Conservation (phyloP, 2,797 vertebrate genomes). For the Mormyrops attenuatus region DNA sequence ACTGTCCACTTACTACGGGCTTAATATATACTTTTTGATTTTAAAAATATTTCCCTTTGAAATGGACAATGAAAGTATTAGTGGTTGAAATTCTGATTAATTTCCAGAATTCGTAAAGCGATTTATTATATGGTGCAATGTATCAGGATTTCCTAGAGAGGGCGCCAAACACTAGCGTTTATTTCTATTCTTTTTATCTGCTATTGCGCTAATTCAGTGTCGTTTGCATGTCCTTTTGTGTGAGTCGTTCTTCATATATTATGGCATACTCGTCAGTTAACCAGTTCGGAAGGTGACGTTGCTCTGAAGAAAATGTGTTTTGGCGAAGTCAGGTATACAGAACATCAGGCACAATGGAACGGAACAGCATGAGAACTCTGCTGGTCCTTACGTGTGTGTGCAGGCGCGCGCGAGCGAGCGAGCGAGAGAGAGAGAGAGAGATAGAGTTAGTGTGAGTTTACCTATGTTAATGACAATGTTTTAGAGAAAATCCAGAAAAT, state of each 20-base stretch:
- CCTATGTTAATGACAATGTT: background rate
- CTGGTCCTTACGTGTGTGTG: background rate
- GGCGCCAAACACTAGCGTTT: background rate
- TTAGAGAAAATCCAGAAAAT: background rate
- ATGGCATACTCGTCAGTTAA: background rate
- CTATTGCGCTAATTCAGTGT: background rate
- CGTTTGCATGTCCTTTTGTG: background rate
- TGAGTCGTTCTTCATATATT: background rate
- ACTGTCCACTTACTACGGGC: background rate
- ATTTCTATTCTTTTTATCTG: background rate
- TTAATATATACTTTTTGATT: background rate
- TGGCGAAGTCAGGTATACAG: background rate
- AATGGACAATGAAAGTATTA: background rate
- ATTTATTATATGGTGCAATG: background rate
- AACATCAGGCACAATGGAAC: background rate
- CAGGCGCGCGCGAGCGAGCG: background rate
- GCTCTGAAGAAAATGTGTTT: background rate
- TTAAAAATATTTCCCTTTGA: background rate
- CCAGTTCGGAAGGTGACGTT: background rate
- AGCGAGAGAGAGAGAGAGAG: background rate
- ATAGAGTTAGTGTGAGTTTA: background rate
- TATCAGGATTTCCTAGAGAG: background rate
- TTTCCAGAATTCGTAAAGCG: background rate
- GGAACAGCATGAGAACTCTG: background rate
- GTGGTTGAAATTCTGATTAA: background rate